Evolutionary conservation across 2,797 vertebrate genomes (phyloP).

Genomic region (Molossus molossus): DNA sequence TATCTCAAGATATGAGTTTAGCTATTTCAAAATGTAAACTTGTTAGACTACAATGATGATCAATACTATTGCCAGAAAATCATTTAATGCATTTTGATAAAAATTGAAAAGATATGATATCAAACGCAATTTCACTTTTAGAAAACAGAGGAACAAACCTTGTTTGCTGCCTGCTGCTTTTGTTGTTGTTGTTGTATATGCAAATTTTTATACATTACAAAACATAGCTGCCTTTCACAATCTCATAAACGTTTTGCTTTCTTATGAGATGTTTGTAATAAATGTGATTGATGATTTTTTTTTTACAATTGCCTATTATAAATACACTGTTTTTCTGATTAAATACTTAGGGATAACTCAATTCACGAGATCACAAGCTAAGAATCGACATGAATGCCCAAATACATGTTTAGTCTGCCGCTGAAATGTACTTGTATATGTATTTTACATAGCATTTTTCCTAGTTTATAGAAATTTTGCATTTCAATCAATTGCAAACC

Average conservation of each 20-base stretch:
- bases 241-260: conserved; percentile 89
- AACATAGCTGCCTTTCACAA: conserved; percentile 86
- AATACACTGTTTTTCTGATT: conserved; percentile 89
- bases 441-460: conserved; percentile 88
- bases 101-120: conserved; percentile 87
- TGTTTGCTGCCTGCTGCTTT: conserved; percentile 88
- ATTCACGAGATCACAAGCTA: conserved; percentile 76
- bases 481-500: conserved; percentile 92
- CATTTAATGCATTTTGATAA: conserved; percentile 84
- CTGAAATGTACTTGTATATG: conserved; percentile 91
- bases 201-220: conserved; percentile 88
- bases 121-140: conserved; percentile 86
- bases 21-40: conserved; percentile 73
- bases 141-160: conserved; percentile 86
- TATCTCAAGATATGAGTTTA: conserved; percentile 7
- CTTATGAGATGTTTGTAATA: conserved; percentile 91
- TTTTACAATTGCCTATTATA: conserved; percentile 89
- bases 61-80: conserved; percentile 80
- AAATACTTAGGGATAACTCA: conserved; percentile 87
- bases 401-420: conserved; percentile 85
- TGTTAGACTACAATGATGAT: conserved; percentile 67
- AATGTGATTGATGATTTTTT: conserved; percentile 89
- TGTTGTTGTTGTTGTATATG: conserved; percentile 84
- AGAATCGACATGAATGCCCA: conserved; percentile 75
- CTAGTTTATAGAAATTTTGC: conserved; percentile 86